Percentiles rank a stretch among this genome's conserved stretches.
phyloP scores from a whole-genome alignment of 1,140 invertebrate genomes.

The Drosophila guanche region DNA sequence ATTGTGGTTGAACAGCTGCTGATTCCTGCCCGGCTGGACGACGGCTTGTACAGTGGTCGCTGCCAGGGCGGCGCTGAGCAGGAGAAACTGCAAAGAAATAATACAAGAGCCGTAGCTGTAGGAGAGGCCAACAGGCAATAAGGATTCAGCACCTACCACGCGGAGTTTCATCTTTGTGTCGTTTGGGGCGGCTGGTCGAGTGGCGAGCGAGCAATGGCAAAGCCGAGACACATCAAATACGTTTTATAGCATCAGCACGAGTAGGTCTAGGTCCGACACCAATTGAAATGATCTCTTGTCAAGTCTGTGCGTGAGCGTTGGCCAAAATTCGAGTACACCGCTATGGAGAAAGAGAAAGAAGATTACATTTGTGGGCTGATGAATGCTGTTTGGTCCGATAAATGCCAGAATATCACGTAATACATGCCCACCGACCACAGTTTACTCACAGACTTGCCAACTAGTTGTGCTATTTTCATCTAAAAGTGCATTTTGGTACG shows the following conservation, averaged over 20 bases:
- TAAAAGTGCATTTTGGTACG: no score
- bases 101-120: no score
- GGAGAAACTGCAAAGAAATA: background rate
- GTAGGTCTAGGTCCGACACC: background rate
- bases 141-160: slow-evolving; percentile 4
- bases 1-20: slow-evolving; percentile 33
- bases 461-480: no score
- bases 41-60: slow-evolving; percentile 28
- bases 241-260: slow-evolving; percentile 31
- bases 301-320: slow-evolving; percentile 40
- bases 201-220: slow-evolving; percentile 40
- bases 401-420: slow-evolving; percentile 11
- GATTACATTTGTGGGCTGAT: no score
- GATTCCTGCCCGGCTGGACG: slow-evolving; percentile 29
- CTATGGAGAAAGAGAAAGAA: background rate
- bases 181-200: slow-evolving; percentile 3
- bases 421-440: no score
- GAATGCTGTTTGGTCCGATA: background rate
- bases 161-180: slow-evolving; percentile 20
- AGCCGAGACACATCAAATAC: slow-evolving; percentile 13
- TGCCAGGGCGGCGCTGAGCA: slow-evolving; percentile 12
- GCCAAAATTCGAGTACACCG: slow-evolving; percentile 4
- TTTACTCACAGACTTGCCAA: no score
- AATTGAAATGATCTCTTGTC: slow-evolving; percentile 39
- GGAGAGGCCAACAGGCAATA: no score